Evolutionary conservation across 2,113 vertebrate genomes (phyloP).

Genomic region (human): DNA sequence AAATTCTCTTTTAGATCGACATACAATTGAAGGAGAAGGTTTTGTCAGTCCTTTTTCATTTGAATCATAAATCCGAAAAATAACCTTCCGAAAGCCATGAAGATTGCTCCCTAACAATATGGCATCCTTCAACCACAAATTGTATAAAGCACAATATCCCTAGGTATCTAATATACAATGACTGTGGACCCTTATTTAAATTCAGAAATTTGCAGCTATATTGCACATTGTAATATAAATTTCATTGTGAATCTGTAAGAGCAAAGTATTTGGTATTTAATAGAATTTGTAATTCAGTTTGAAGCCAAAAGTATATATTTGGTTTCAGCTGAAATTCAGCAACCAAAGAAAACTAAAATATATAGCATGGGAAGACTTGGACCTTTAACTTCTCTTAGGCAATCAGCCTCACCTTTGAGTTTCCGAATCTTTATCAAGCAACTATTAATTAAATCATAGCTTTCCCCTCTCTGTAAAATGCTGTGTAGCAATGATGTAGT

Average conservation of each 20-base stretch:
- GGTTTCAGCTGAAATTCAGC: not conserved
- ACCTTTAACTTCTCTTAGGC: not conserved
- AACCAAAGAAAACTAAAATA: not conserved
- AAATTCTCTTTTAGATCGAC: not conserved
- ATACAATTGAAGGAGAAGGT: not conserved
- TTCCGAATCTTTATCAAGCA: not conserved
- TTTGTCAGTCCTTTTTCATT: conserved; percentile 37
- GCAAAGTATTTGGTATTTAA: not conserved
- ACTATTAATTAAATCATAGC: not conserved
- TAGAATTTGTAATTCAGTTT: conserved; percentile 15
- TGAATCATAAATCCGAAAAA: conserved; percentile 53
- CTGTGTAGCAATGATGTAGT: not conserved
- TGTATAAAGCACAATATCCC: conserved; percentile 33
- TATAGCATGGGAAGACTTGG: not conserved
- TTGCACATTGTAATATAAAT: not conserved
- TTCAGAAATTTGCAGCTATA: not conserved
- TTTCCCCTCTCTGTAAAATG: conserved; percentile 17
- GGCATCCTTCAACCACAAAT: not conserved
- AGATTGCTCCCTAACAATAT: not conserved
- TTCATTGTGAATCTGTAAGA: not conserved
- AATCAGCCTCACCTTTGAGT: not conserved
- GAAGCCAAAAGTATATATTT: not conserved
- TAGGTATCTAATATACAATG: not conserved
- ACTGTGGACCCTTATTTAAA: not conserved
- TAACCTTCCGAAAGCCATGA: not conserved